Evolutionary conservation across 2,888 invertebrate species (phyloP).

Genomic region (Watsonalla cultraria): DNA sequence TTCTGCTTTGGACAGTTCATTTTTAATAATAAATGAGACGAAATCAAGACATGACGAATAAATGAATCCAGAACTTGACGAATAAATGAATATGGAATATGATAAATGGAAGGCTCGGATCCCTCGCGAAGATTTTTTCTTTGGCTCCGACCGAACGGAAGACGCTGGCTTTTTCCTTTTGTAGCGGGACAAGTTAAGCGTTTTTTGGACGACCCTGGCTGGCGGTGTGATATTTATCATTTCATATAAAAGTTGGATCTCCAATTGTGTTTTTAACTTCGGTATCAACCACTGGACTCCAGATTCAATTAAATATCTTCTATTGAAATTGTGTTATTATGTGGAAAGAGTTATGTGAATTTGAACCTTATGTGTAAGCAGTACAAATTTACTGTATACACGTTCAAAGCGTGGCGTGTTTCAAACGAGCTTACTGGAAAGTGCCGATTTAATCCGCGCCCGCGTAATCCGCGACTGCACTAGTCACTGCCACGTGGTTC

Average conservation of each 20-base stretch:
- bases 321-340: constrained; percentile 1
- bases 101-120: constrained; percentile 75
- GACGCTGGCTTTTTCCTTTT: constrained; percentile 78
- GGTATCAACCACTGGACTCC: constrained; percentile 45
- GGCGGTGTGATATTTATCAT: constrained; percentile 75
- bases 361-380: constrained; percentile 2
- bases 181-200: constrained; percentile 77
- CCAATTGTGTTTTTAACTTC: constrained; percentile 61
- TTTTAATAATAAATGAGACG: constrained; percentile 80
- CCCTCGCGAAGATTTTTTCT: constrained; percentile 78
- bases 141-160: constrained; percentile 76
- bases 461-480: constrained; percentile 73
- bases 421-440: constrained; percentile 41
- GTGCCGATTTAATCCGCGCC: constrained; percentile 61
- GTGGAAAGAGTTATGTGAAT: constrained; percentile 2
- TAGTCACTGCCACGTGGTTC: constrained; percentile 79
- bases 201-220: constrained; percentile 70
- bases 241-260: constrained; percentile 66
- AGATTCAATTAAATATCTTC: constrained; percentile 14
- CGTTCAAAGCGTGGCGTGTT: constrained; percentile 32
- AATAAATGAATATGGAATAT: constrained; percentile 80
- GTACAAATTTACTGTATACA: background rate
- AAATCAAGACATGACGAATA: constrained; percentile 80
- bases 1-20: constrained; percentile 77
- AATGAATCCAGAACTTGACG: constrained; percentile 80